Evolutionary conservation across 2,113 vertebrate species (phyloP), one percentile per base, ranked within the genome.

Genomic region (Python bivittatus): DNA sequence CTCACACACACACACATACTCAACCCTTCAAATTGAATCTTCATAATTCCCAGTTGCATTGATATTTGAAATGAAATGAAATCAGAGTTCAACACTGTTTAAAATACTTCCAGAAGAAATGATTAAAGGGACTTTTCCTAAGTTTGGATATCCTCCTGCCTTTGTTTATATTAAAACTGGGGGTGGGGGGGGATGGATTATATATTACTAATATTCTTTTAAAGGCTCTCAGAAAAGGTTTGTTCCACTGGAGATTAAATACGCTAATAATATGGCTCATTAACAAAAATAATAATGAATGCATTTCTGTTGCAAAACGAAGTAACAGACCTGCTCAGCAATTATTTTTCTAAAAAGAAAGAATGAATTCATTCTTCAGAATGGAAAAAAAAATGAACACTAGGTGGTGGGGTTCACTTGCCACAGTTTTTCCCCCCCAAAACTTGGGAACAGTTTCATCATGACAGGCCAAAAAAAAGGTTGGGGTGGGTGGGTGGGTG

Each of bases 321-420:
- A 68, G 90, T 93, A 83, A 25, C 64, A 84, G 95, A 95, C 92
- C 91, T 92, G 90, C 64, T 93, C 93, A 93, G 94, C 27, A 91
- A 89, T 91, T 90, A 94, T 90, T n/a, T 57, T 56, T 95, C 96
- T 92, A 95, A 92, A 61, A 29, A 93, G 64, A 79, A 52, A 93
- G 68, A 79, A 79, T 92, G 13, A 94, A 88, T 90, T 96, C 96
- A 95, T 95, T 97, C 96, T 94, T 95, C 91, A 93, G 96, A 97
- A 97, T 94, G 96, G 97, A 98, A 97, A 97, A 97, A 96, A 20
- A 38, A 98, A 96, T 94, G 98, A 99, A 99, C 98, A 98, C 98
- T 99, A 99, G 98, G 98, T 99, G 98, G 98, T 79, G 68, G 98
- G 98, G 98, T 98, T 98, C 98, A 98, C 98, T 98, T 98, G 98